These are phyloP conservation scores for Falco cherrug DNA, from an alignment of 2,797 vertebrate genomes.

Conservation along the genomic window DNA sequence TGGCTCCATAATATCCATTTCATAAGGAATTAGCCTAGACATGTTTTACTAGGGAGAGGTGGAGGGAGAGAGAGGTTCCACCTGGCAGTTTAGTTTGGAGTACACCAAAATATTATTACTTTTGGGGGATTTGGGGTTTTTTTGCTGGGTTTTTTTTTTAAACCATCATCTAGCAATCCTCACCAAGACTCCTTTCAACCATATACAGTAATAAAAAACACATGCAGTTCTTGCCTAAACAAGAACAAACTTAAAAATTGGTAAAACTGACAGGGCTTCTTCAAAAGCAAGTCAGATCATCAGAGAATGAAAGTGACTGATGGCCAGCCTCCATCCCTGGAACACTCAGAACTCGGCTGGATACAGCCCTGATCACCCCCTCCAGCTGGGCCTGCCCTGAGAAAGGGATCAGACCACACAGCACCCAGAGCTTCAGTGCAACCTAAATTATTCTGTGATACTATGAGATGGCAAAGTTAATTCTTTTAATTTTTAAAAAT, in stretches of 20 bases:
- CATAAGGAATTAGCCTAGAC: background rate
- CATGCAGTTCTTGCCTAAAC: background rate
- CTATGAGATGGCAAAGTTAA: background rate
- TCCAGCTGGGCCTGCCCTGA: background rate
- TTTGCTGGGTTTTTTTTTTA: background rate
- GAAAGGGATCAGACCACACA: fast-evolving
- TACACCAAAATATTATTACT: background rate
- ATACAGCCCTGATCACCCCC: background rate
- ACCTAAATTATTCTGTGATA: background rate
- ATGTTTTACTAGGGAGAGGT: background rate
- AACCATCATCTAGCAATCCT: too few species aligned
- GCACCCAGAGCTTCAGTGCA: background rate
- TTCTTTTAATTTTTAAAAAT: background rate
- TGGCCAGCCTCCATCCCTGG: background rate
- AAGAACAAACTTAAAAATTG: background rate
- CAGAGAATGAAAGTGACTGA: fast-evolving
- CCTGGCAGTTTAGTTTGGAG: background rate
- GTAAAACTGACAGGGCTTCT: background rate
- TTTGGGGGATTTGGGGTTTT: background rate
- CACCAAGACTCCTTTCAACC: background rate
- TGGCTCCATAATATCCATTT: background rate
- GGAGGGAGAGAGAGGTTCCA: background rate
- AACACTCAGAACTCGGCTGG: fast-evolving
- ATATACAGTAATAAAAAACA: background rate
- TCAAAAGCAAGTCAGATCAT: background rate